Percentiles rank a stretch among this genome's conserved stretches.
Evolutionary conservation across 2,888 invertebrate species (phyloP).

Genomic region (Eilema caniola): DNA sequence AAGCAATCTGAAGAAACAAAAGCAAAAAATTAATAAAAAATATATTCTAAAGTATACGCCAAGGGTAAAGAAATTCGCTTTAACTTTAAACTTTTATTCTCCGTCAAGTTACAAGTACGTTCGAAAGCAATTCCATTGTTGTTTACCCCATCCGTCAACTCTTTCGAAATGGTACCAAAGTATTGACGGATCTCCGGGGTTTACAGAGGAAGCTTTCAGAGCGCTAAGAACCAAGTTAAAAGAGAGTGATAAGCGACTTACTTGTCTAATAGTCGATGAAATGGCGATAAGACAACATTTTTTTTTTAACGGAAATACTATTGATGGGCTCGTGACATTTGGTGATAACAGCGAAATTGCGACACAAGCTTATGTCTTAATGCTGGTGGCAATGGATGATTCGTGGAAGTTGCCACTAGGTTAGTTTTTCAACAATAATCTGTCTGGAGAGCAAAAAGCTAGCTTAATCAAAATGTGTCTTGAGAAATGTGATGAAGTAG

Average conservation of each 20-base stretch:
- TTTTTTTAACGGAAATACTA: background rate
- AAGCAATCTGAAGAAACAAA: no score
- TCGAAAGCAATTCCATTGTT: background rate
- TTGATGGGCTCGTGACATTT: background rate
- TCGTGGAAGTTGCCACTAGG: background rate
- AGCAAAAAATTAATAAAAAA: no score
- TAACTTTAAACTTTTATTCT: background rate
- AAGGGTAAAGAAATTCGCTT: no score
- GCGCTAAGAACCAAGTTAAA: background rate
- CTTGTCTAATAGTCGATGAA: background rate
- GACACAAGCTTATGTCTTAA: background rate
- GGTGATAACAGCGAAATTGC: background rate
- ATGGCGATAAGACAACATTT: conserved; percentile 5
- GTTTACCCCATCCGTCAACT: conserved; percentile 5
- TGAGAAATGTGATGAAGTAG: background rate
- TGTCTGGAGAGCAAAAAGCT: background rate
- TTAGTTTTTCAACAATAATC: background rate
- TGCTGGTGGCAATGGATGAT: background rate
- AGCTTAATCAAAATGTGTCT: background rate
- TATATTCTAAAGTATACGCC: background rate
- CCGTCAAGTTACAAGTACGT: background rate
- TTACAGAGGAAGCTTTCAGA: background rate
- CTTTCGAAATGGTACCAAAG: conserved; percentile 4
- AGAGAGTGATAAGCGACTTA: background rate
- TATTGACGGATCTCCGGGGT: conserved; percentile 3